phyloP scores from a whole-genome alignment of 1,140 invertebrate genomes.

The Oreohelix idahoensis region DNA sequence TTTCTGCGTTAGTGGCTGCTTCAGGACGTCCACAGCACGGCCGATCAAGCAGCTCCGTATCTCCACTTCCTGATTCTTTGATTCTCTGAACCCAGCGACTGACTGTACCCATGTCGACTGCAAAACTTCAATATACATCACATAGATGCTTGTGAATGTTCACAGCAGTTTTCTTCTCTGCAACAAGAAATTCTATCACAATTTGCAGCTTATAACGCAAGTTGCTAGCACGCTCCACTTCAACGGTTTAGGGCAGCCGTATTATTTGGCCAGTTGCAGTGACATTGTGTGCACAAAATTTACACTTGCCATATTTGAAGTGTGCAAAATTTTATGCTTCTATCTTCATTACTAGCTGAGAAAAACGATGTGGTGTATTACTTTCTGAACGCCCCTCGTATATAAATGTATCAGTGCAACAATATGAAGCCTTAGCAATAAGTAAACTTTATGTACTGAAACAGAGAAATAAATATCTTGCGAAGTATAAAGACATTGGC shows the following conservation, averaged over 20 bases:
- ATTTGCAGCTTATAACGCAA: background rate
- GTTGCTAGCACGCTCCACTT: background rate
- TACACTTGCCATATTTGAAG: background rate
- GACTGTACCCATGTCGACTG: background rate
- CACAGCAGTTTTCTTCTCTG: background rate
- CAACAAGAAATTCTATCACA: background rate
- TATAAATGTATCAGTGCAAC: too few species aligned
- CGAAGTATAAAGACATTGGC: too few species aligned
- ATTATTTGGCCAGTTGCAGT: background rate
- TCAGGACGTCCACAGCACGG: background rate
- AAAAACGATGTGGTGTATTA: background rate
- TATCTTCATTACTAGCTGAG: background rate
- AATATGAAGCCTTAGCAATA: too few species aligned
- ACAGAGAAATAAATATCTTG: too few species aligned
- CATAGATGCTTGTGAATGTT: conserved; percentile 1
- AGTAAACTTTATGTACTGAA: too few species aligned
- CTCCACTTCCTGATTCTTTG: background rate
- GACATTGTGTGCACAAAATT: background rate
- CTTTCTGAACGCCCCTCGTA: background rate
- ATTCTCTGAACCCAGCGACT: background rate
- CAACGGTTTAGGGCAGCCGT: background rate
- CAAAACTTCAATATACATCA: background rate
- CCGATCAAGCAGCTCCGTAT: background rate
- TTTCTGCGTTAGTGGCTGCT: background rate
- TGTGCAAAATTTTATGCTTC: background rate